phyloP scores from a whole-genome alignment of 2,888 invertebrate species.

The Lasiommata megera region DNA sequence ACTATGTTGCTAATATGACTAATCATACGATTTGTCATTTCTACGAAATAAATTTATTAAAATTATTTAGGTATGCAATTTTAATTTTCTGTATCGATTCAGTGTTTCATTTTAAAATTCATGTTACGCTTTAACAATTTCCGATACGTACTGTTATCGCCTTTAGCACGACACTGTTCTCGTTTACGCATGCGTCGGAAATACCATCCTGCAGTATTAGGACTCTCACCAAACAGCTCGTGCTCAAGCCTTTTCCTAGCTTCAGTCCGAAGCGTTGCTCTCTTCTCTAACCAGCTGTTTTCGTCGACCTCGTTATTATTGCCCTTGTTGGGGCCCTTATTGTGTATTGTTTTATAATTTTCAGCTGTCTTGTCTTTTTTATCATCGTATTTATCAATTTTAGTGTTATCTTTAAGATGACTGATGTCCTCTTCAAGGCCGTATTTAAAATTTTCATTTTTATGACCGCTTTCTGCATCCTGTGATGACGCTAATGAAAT shows the following conservation, averaged over 20 bases:
- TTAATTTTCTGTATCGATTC: constrained; percentile 23
- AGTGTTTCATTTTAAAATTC: constrained; percentile 67
- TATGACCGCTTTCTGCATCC: constrained; percentile 45
- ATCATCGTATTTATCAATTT: constrained; percentile 41
- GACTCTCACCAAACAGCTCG: constrained; percentile 58
- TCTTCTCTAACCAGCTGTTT: constrained; percentile 61
- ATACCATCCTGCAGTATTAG: constrained; percentile 70
- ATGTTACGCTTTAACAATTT: constrained; percentile 57
- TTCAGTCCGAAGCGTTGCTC: constrained; percentile 55
- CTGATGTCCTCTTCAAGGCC: constrained; percentile 40
- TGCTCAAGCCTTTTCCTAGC: constrained; percentile 62
- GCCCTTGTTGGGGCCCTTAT: constrained; percentile 20
- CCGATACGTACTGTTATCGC: constrained; percentile 58
- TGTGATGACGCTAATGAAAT: constrained; percentile 48
- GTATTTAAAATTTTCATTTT: constrained; percentile 43
- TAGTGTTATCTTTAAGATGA: constrained; percentile 38
- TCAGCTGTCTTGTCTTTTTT: constrained; percentile 33
- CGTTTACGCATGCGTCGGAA: constrained; percentile 71
- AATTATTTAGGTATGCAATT: no score
- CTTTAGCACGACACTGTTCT: constrained; percentile 67
- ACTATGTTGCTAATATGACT: neutral
- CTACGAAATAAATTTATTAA: neutral
- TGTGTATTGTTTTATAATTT: constrained; percentile 39
- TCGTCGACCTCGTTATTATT: constrained; percentile 16
- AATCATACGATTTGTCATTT: neutral